Base-by-base conservation (phyloP, 1,140 invertebrate genomes). In the Leptestheria dahalacensis region DNA sequence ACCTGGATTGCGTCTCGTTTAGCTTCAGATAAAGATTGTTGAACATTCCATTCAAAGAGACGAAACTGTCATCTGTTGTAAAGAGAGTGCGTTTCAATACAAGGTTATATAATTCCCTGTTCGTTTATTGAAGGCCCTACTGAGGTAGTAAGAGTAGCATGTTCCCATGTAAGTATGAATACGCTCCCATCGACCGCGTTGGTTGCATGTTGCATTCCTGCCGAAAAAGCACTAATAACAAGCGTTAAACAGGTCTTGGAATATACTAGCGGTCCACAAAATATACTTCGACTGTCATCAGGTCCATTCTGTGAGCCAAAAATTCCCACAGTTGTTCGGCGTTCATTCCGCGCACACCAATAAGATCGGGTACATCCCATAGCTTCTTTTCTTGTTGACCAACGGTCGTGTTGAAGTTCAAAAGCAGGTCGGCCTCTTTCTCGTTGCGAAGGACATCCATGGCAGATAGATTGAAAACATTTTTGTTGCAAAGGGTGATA, bases 21-120 rank as follows among this genome's bases (percentile, higher is more conserved):
- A 66, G 64, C 53, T 59, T 64, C 20, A 67, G 33, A 60, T 67
- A 67, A 54, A 67, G 41, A 57, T 67, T 66, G 60, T 67, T 67
- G 62, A 67, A 67, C 33, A 62, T 62, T n/a, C 66, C 66, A 12
- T 64, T 64, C 3, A 62, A 59, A 15, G 48, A 54, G 3, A 67
- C 65, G 9, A 15, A 52, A 15, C 62, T 62, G 1, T 63, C 55
- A 29, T 60, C 66, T 66, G 55, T 28, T 41, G 48, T 33, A 33
- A 54, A n/a, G n/a, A n/a, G n/a, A n/a, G n/a, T 41, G 33, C 33
- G 33, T 41, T 41, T 41, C 6, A n/a, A n/a, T n/a, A n/a, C n/a
- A n/a, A n/a, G n/a, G n/a, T n/a, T n/a, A n/a, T n/a, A n/a, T n/a
- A n/a, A n/a, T n/a, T n/a, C n/a, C n/a, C n/a, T n/a, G n/a, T n/a